Base-by-base conservation (phyloP, 2,113 vertebrate genomes). In the Daubentonia madagascariensis region DNA sequence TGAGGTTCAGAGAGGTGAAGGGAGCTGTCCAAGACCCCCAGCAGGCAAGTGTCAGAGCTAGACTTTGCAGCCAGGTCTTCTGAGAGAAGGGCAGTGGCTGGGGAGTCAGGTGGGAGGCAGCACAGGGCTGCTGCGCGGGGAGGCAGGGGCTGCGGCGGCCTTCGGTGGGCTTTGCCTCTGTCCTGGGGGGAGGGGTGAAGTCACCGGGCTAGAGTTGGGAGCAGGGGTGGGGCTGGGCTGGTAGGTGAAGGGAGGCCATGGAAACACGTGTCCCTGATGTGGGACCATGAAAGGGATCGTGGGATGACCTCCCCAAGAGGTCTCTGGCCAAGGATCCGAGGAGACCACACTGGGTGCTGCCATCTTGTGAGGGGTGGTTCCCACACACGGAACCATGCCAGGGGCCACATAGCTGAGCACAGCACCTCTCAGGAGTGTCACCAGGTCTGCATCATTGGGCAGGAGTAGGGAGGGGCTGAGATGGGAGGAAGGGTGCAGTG, bases 91-190 rank as follows among this genome's bases (percentile, higher is more conserved):
- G 54, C 35, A 6, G 6, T n/a, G 16, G 85, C 23, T 2, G 48
- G 37, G 54, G 28, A 9, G 85, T 65, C 35, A 18, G 75, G 10
- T 43, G 28, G 57, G 40, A 52, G 28, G 30, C 11, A 5, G 30
- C 0, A 8, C 1, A 1, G 16, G 54, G 57, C 23, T 4, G 7
- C 6, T 14, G 23, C 40, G 17, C 5, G 40, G 22, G 16, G 0
- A 28, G 10, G 1, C 61, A 45, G 86, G 9, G n/a, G 59, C 23
- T 61, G 59, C n/a, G 14, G 43, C 17, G 8, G 14, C 65, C 52
- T 17, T 32, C 12, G 7, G 18, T 50, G 65, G 54, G 37, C 43
- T 83, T 28, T 20, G 75, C 43, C 61, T 70, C 30, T 13, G 1
- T 72, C 80, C 65, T 72, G 37, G 65, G 63, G 32, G 16, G 3